A percentile compares a stretch with the other conserved stretches of the same genome.
These are phyloP conservation scores for Noctilio leporinus DNA, from an alignment of 2,113 vertebrate species.

Conservation along the genomic window DNA sequence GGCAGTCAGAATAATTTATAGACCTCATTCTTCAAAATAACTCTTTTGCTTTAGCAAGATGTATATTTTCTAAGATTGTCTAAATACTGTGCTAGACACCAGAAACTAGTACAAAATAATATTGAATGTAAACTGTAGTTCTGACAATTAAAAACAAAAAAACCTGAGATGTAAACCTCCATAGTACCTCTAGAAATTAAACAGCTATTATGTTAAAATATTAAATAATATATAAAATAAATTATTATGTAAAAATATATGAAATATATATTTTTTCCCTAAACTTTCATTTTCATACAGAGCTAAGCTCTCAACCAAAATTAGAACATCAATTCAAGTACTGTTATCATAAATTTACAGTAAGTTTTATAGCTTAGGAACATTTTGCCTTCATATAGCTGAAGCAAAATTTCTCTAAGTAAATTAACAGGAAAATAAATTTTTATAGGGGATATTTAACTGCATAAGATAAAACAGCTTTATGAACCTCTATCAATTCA, in stretches of 20 bases:
- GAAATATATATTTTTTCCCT: not conserved
- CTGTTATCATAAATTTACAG: not conserved
- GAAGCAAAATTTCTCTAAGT: not conserved
- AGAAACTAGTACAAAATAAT: not conserved
- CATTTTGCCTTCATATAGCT: not conserved
- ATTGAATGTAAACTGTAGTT: not conserved
- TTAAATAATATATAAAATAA: no score
- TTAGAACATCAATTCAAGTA: not conserved
- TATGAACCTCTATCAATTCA: not conserved
- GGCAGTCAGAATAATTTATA: not conserved
- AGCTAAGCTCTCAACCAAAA: not conserved
- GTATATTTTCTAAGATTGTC: not conserved
- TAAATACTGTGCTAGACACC: not conserved
- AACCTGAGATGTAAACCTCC: not conserved
- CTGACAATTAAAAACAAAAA: not conserved
- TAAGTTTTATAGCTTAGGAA: not conserved
- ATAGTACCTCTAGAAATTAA: not conserved
- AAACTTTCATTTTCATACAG: not conserved
- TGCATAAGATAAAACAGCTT: not conserved
- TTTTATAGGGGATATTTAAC: not conserved
- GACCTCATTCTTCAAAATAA: not conserved
- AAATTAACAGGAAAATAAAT: slow-evolving; percentile 1
- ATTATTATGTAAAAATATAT: no score
- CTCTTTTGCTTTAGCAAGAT: not conserved
- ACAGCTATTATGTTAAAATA: no score